phyloP scores from a whole-genome alignment of 2,888 invertebrate species.

The Stenotaenia linearis region DNA sequence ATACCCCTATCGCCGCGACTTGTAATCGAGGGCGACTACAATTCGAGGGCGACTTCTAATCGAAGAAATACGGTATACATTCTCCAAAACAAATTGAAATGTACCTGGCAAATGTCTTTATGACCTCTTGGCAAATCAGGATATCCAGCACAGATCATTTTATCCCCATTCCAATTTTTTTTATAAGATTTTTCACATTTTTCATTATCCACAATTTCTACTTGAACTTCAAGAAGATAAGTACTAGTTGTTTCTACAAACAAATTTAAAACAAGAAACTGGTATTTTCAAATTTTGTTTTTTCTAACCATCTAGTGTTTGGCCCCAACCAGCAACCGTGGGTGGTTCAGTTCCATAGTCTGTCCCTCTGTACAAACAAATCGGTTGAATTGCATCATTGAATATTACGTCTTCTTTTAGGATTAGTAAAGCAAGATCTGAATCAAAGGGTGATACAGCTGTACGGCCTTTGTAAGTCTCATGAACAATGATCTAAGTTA shows the following conservation, averaged over 20 bases:
- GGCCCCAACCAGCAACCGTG: not conserved
- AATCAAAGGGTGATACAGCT: not conserved
- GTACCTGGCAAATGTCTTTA: slow-evolving; percentile 17
- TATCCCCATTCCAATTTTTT: not conserved
- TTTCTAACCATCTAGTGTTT: not conserved
- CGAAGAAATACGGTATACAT: no score
- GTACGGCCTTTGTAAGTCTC: not conserved
- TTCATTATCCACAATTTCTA: no score
- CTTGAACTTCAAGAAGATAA: not conserved
- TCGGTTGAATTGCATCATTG: not conserved
- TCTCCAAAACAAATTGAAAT: no score
- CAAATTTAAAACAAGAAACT: no score
- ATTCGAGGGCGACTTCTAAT: no score
- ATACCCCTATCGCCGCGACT: no score
- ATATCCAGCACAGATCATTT: slow-evolving; percentile 6
- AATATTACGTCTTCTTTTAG: not conserved
- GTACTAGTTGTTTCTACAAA: not conserved
- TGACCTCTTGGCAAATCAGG: not conserved
- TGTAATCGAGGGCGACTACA: no score
- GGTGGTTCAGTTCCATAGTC: not conserved
- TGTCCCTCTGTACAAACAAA: not conserved
- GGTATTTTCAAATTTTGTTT: no score
- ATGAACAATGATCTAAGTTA: not conserved
- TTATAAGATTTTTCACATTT: not conserved
- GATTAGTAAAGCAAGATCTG: not conserved